Conservation (phyloP, 2,797 vertebrate species). For the Emys orbicularis region DNA sequence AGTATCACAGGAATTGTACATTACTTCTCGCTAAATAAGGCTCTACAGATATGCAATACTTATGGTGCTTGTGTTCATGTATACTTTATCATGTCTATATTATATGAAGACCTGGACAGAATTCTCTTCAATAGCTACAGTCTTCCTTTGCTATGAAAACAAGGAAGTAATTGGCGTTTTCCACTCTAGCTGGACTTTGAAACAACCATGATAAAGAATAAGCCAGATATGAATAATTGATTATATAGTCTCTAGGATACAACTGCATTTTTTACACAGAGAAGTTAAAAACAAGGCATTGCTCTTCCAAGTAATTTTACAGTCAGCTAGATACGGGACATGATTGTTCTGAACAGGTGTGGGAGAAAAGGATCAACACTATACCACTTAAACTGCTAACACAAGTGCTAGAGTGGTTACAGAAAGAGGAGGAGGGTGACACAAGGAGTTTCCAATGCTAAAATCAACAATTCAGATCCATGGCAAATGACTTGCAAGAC, state of each 20-base stretch:
- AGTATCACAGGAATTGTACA: neutral
- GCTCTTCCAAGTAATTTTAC: neutral
- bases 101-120: neutral
- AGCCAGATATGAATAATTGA: slow-evolving; percentile 38
- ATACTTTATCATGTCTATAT: neutral
- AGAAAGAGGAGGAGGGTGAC: neutral
- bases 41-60: neutral
- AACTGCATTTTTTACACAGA: neutral
- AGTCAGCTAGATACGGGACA: slow-evolving; percentile 7
- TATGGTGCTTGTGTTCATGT: neutral
- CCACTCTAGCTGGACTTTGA: neutral
- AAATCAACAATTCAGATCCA: neutral
- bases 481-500: accelerated
- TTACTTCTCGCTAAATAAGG: slow-evolving; percentile 29
- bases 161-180: neutral
- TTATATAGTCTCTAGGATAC: neutral
- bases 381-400: neutral
- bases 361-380: neutral
- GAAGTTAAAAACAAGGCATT: slow-evolving; percentile 35
- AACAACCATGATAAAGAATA: neutral
- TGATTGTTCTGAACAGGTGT: slow-evolving; percentile 68
- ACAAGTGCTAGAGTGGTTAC: accelerated
- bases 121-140: neutral
- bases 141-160: neutral
- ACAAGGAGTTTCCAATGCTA: neutral